Conservation (phyloP, 2,113 vertebrate genomes). For the Anarrhichthys ocellatus region DNA sequence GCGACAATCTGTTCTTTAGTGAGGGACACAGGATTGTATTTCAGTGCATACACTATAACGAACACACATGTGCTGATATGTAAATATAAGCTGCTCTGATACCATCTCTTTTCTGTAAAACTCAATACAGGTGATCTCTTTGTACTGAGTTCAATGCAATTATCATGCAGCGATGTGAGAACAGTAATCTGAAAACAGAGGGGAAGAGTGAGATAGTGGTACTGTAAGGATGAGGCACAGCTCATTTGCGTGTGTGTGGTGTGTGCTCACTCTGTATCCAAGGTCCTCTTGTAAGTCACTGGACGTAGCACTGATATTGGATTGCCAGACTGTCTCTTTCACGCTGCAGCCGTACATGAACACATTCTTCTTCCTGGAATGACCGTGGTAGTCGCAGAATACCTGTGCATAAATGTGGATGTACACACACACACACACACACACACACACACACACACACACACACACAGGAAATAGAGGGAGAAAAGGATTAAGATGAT, state of each 20-base stretch:
- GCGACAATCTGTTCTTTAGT: neutral
- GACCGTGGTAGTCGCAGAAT: slow-evolving; percentile 95
- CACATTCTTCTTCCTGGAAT: slow-evolving; percentile 99
- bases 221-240: neutral
- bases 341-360: slow-evolving; percentile 99
- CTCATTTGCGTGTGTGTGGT: neutral
- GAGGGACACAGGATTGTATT: neutral
- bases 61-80: neutral
- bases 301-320: slow-evolving; percentile 84
- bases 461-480: too few relatives aligned
- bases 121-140: slow-evolving; percentile 9
- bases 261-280: slow-evolving; percentile 88
- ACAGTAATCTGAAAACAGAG: slow-evolving; percentile 10
- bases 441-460: neutral
- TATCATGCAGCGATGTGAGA: slow-evolving; percentile 21
- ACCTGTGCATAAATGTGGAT: slow-evolving; percentile 67
- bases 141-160: slow-evolving; percentile 1
- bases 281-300: slow-evolving; percentile 92
- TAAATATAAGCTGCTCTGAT: neutral
- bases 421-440: neutral
- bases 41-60: neutral
- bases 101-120: slow-evolving; percentile 9
- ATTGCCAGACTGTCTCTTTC: slow-evolving; percentile 97
- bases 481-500: neutral
- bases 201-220: neutral